Percentiles rank a stretch among this genome's conserved stretches.
These are phyloP conservation scores for Hydroisotoma schaefferi DNA, from an alignment of 2,888 invertebrate genomes.

Conservation along the genomic window DNA sequence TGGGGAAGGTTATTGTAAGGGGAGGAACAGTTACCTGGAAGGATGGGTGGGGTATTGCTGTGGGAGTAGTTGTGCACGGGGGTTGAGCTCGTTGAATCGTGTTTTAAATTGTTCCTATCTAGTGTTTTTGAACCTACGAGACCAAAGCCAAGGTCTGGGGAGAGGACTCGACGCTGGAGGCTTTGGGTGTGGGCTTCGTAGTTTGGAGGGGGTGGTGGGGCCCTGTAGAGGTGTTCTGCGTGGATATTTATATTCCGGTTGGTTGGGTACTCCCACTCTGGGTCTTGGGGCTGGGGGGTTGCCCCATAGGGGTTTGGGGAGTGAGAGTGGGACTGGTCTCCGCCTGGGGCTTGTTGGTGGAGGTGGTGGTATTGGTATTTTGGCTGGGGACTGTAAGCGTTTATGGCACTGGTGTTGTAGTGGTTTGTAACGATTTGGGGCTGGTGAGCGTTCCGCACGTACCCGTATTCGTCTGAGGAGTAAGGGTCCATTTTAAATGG, in stretches of 20 bases:
- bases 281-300: conserved; percentile 19
- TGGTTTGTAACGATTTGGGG: conserved; percentile 39
- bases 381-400: conserved; percentile 13
- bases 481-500: conserved; percentile 32
- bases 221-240: neutral
- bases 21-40: too few species aligned
- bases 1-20: conserved; percentile 25
- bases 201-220: conserved; percentile 4
- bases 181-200: neutral
- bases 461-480: conserved; percentile 27
- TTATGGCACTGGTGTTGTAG: conserved; percentile 21
- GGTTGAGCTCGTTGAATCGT: too few species aligned
- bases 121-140: too few species aligned
- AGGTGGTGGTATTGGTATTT: conserved; percentile 2
- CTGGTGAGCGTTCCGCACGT: conserved; percentile 15
- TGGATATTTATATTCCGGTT: conserved; percentile 17
- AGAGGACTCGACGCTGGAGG: neutral
- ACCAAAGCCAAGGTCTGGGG: conserved; percentile 11
- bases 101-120: too few species aligned
- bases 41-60: too few species aligned
- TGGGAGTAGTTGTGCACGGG: too few species aligned
- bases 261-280: conserved; percentile 28
- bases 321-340: conserved; percentile 17
- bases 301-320: conserved; percentile 3
- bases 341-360: conserved; percentile 9